Conservation (phyloP, 2,113 vertebrate species). For the Petroica traversi region DNA sequence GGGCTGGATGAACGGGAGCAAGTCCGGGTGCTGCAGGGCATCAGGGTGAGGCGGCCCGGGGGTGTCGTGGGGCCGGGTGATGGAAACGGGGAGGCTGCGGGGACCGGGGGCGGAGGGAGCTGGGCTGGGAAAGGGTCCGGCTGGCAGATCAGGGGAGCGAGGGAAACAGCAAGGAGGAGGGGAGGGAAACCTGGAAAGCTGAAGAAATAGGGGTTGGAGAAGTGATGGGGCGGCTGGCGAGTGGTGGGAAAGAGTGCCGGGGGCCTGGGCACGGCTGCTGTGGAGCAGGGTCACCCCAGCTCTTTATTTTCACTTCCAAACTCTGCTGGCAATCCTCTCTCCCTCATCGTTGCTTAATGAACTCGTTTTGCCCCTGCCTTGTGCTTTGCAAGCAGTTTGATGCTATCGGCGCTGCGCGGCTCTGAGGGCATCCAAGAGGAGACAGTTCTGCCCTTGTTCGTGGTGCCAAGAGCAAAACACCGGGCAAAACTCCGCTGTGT, state of each 20-base stretch:
- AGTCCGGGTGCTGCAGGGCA: conserved; percentile 89
- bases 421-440: neutral
- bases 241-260: neutral
- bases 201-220: neutral
- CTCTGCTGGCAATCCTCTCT: rapidly evolving
- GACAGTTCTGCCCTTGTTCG: rapidly evolving
- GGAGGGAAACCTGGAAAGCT: neutral
- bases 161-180: neutral
- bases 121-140: neutral
- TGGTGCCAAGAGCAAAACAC: rapidly evolving
- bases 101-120: neutral
- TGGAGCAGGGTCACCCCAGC: neutral
- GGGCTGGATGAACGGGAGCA: conserved; percentile 87
- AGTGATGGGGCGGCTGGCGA: neutral
- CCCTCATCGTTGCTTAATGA: rapidly evolving
- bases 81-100: neutral
- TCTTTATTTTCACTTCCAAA: neutral
- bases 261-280: neutral
- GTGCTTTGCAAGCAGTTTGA: neutral
- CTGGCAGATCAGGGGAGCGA: neutral
- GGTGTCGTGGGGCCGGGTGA: neutral
- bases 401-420: neutral
- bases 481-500: rapidly evolving
- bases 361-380: neutral
- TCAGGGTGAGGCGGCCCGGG: conserved; percentile 81